phyloP scores from a whole-genome alignment of 2,113 vertebrate species.

The Stigmatopora argus region DNA sequence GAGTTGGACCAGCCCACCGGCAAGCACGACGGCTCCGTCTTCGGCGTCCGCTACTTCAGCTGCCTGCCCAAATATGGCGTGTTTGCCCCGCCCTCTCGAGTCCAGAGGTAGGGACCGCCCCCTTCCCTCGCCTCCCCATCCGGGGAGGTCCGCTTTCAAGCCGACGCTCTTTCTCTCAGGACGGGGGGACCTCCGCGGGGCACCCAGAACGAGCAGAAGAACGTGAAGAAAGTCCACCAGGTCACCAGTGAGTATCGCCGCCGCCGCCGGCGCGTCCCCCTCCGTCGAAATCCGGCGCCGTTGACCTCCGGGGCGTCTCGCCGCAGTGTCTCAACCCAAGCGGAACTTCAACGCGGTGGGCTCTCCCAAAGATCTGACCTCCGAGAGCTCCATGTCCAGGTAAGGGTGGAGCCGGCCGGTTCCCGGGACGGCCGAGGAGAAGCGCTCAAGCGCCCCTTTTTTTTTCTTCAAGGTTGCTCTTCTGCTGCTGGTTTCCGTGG shows the following conservation, averaged over 20 bases:
- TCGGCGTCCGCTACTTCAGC: slow-evolving; percentile 86
- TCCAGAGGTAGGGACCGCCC: slow-evolving; percentile 74
- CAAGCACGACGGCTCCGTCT: slow-evolving; percentile 87
- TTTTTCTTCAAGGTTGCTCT: slow-evolving; percentile 78
- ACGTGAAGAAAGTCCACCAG: slow-evolving; percentile 87
- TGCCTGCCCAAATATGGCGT: slow-evolving; percentile 84
- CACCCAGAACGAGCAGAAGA: slow-evolving; percentile 63
- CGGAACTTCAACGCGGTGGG: slow-evolving; percentile 82
- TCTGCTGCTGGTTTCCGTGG: slow-evolving; percentile 96
- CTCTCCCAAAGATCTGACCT: slow-evolving; percentile 89
- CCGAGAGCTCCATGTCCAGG: slow-evolving; percentile 91
- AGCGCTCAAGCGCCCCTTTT: background rate
- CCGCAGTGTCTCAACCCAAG: slow-evolving; percentile 85
- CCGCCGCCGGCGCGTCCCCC: background rate
- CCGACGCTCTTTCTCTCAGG: slow-evolving; percentile 52
- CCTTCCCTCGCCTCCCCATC: too few species aligned
- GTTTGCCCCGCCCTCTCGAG: slow-evolving; percentile 85
- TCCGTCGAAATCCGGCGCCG: background rate
- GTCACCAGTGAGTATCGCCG: slow-evolving; percentile 77
- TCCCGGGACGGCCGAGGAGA: too few species aligned
- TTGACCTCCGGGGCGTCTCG: slow-evolving; percentile 7
- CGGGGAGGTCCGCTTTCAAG: background rate
- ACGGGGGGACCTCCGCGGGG: slow-evolving; percentile 79
- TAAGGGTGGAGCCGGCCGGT: slow-evolving; percentile 33
- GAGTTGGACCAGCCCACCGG: slow-evolving; percentile 84